These are phyloP conservation scores for Choristoneura rosaceana DNA, from an alignment of 2,888 invertebrate species.

Conservation along the genomic window DNA sequence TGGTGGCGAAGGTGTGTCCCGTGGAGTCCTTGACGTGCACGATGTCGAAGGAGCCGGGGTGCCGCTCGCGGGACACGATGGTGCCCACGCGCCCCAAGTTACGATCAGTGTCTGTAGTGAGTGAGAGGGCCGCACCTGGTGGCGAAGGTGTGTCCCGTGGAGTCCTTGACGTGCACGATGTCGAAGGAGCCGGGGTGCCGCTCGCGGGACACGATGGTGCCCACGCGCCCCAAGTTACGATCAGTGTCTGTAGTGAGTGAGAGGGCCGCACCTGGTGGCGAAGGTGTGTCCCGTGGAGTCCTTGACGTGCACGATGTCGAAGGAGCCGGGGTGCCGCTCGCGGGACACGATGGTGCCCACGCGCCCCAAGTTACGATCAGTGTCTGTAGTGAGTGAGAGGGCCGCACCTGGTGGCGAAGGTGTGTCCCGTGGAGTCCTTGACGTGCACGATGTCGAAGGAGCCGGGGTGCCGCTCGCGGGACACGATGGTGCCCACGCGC, in stretches of 20 bases:
- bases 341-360: conserved; percentile 98
- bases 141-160: conserved; percentile 98
- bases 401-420: conserved; percentile 97
- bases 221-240: conserved; percentile 99
- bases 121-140: conserved; percentile 93
- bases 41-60: conserved; percentile 99
- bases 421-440: conserved; percentile 98
- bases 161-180: conserved; percentile 99
- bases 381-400: too few species aligned
- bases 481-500: conserved; percentile 98
- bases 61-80: conserved; percentile 98
- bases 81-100: conserved; percentile 99
- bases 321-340: conserved; percentile 99
- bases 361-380: conserved; percentile 99
- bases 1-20: conserved; percentile 99
- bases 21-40: conserved; percentile 99
- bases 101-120: too few species aligned
- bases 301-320: conserved; percentile 99
- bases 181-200: conserved; percentile 99
- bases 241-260: too few species aligned
- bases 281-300: conserved; percentile 98
- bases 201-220: conserved; percentile 98
- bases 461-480: conserved; percentile 99
- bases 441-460: conserved; percentile 99
- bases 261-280: conserved; percentile 94